Evolutionary conservation across 2,888 invertebrate genomes (phyloP), one percentile per base, ranked within the genome.

Genomic region (Acronicta aceris): DNA sequence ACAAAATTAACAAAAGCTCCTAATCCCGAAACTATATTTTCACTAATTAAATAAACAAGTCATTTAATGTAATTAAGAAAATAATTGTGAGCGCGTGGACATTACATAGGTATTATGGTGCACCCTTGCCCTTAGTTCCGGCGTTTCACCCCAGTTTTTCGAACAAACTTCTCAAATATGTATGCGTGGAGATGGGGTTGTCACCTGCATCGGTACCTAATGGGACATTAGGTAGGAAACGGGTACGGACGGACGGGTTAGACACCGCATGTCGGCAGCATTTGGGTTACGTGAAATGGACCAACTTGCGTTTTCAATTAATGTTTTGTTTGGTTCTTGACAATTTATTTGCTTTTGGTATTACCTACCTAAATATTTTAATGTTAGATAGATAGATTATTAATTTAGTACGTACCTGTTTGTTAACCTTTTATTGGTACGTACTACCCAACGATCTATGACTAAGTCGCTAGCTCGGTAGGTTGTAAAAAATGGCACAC

Each of bases 151-250:
- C 71, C 74, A 77, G 62, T 77, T 77, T 77, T 77, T 78, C 57
- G 81, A 76, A 81, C 77, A 84, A 90, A 91, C 82, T 91, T 90
- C 79, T 82, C 89, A 90, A 90, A 90, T 89, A 90, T 88, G 86
- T 85, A 84, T 81, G 76, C 76, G 78, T 70, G 16, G 83, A 87
- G 89, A 92, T 89, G 89, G 92, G 92, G 93, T 92, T 86, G 81
- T 82, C 84, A 92, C 91, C 92, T 91, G 91, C 89, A 91, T 91
- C 89, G 86, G 82, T 77, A 74, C 63, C 73, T 93, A 91, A 93
- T 92, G 90, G 89, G 85, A 89, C 89, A 92, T 92, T 91, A 91
- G 87, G 89, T 61, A 84, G 87, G 86, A 87, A 84, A 85, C 77
- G 81, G 84, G 71, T 70, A 65, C 65, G 71, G 65, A 65, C 65